A percentile compares a stretch with the other conserved stretches of the same genome.
phyloP scores from a whole-genome alignment of 2,888 invertebrate species.

The Podotricha telesiphe region DNA sequence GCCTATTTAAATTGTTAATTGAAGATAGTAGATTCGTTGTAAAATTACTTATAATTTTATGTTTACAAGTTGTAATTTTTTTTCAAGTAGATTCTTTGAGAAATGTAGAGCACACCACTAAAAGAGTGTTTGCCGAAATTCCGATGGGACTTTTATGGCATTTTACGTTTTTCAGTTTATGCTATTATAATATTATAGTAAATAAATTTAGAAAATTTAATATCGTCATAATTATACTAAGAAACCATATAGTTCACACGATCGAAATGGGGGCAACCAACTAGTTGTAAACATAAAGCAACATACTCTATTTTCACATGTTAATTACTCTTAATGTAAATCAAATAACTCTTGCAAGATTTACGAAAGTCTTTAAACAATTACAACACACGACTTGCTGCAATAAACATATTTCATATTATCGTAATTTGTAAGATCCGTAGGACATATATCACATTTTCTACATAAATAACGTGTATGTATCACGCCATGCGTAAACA shows the following conservation, averaged over 20 bases:
- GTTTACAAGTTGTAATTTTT: no score
- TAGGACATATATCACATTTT: not conserved
- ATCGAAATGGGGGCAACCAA: no score
- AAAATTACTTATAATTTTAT: slow-evolving; percentile 1
- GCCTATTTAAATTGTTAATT: slow-evolving; percentile 33
- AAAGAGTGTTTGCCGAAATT: not conserved
- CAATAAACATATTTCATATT: not conserved
- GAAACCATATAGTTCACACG: no score
- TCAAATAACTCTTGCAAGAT: not conserved
- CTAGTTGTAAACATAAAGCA: no score
- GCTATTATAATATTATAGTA: no score
- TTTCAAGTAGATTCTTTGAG: no score
- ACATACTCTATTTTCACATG: not conserved
- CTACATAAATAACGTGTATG: not conserved
- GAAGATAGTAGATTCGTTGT: slow-evolving; percentile 51
- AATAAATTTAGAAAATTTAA: no score
- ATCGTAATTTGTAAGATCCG: not conserved
- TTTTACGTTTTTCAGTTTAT: no score
- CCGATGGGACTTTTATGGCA: no score
- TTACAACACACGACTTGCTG: not conserved
- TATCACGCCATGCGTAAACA: slow-evolving; percentile 18
- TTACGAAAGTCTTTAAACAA: not conserved
- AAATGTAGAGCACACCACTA: no score
- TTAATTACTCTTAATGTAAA: not conserved
- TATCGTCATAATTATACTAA: no score